Percentiles rank a stretch among this genome's conserved stretches.
Conservation (phyloP, 35 echinoderm and acorn worm genomes). For the Chiridota heheva region DNA sequence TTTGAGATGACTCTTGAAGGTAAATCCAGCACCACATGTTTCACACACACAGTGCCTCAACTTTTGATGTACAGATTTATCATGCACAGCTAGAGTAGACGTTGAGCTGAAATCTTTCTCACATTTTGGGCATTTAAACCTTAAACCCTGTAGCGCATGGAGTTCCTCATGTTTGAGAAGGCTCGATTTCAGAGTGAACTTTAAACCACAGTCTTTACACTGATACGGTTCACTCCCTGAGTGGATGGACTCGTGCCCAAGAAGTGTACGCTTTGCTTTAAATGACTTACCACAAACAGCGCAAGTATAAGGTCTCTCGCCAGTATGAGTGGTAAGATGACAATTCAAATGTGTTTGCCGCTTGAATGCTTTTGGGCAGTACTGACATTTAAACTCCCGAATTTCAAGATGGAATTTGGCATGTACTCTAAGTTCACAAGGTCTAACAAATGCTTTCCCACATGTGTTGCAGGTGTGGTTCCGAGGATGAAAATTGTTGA, state of each 20-base stretch:
- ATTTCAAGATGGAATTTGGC: constrained; percentile 20
- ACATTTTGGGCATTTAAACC: constrained; percentile 30
- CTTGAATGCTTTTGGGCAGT: constrained; percentile 36
- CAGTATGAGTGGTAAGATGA: constrained; percentile 29
- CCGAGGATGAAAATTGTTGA: constrained; percentile 12
- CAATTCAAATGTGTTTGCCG: constrained; percentile 40
- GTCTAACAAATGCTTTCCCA: constrained; percentile 24
- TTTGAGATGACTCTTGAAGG: constrained; percentile 30
- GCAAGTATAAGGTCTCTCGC: constrained; percentile 25
- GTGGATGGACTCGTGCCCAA: constrained; percentile 39
- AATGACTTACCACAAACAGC: constrained; percentile 31
- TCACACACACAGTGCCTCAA: constrained; percentile 48
- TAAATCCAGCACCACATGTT: constrained; percentile 35
- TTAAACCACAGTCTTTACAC: constrained; percentile 41
- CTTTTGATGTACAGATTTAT: constrained; percentile 32
- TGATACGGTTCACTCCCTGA: constrained; percentile 21
- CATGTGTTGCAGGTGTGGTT: constrained; percentile 20
- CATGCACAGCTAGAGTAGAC: constrained; percentile 17
- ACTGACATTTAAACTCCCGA: constrained; percentile 16
- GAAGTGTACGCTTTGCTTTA: constrained; percentile 24
- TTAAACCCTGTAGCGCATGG: neutral
- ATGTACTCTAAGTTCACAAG: constrained; percentile 38
- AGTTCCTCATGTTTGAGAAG: constrained; percentile 35
- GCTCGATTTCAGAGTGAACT: constrained; percentile 49
- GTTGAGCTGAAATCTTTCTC: constrained; percentile 48